Conservation (phyloP, 1,140 invertebrate species). For the Philaenus spumarius region DNA sequence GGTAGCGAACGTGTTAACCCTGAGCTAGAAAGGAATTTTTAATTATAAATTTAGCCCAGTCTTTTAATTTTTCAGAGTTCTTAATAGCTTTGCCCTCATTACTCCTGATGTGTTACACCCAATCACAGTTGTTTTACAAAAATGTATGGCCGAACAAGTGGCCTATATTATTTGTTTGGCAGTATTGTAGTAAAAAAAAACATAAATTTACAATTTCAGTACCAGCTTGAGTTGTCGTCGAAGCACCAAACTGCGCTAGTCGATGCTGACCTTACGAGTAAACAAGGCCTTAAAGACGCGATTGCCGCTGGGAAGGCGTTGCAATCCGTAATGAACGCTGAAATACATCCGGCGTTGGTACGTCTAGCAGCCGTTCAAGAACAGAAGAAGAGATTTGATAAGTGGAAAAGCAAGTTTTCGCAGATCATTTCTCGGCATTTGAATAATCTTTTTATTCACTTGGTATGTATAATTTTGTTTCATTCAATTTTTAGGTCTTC, state of each 20-base stretch:
- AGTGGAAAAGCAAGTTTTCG: slow-evolving; percentile 78
- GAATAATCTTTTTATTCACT: slow-evolving; percentile 90
- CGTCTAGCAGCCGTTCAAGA: slow-evolving; percentile 79
- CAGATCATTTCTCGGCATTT: slow-evolving; percentile 75
- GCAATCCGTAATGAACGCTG: slow-evolving; percentile 66
- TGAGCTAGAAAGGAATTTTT: no score
- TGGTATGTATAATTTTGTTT: slow-evolving; percentile 44
- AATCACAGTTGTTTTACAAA: no score
- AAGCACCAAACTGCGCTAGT: slow-evolving; percentile 61
- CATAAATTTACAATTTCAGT: no score
- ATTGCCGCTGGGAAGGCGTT: slow-evolving; percentile 72
- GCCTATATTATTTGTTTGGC: no score
- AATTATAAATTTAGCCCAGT: no score
- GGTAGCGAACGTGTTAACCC: no score
- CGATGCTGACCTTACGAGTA: slow-evolving; percentile 62
- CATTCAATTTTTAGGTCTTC: no score
- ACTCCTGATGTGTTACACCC: no score
- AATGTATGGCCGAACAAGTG: no score
- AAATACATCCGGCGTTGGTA: slow-evolving; percentile 54
- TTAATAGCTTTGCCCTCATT: no score
- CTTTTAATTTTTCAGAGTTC: no score
- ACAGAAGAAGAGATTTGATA: slow-evolving; percentile 77
- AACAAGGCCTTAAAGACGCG: slow-evolving; percentile 66
- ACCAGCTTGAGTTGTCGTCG: slow-evolving; percentile 65
- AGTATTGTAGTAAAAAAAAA: no score